Evolutionary conservation across 2,113 vertebrate genomes (phyloP), one percentile per base, ranked within the genome.

Genomic region (Tinamus guttatus): DNA sequence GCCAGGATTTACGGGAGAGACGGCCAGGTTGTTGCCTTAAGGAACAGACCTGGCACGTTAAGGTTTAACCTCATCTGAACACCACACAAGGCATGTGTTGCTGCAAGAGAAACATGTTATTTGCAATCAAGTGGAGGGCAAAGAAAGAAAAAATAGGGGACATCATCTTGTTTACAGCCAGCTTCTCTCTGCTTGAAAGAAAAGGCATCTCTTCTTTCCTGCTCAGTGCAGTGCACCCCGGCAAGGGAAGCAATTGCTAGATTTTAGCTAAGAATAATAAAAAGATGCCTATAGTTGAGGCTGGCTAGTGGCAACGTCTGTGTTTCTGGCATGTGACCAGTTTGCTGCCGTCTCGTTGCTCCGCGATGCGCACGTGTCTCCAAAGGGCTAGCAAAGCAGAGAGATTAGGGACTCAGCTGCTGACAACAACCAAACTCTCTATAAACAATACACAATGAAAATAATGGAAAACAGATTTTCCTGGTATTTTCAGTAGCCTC

Each of bases 381-480:
- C 0, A 8, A 95, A 95, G 93, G 95, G 95, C 95, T 92, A 88
- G 91, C 93, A 95, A 95, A 94, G 90, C 77, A 89, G 84, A 94
- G 85, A 96, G 97, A 98, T 97, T 89, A 98, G 93, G 95, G 95
- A 97, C 89, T 93, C 67, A 19, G 89, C 71, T 96, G 91, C 92
- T 95, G 92, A 95, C 91, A 94, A 98, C 96, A 96, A 97, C 63
- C 94, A 89, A 96, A 97, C 95, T 96, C 95, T 93, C 93, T 94
- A 96, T 95, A 97, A 97, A 97, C 96, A 97, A 94, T 89, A 92
- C 89, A 94, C 90, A 92, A 83, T 90, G 85, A 94, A 97, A 98
- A 97, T 90, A 98, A 97, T 96, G 85, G 96, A 95, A 97, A 93
- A 16, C 93, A 95, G 80, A 95, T 92, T 94, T 96, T 94, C 83